These are phyloP conservation scores for Pseudochirops cupreus DNA, from an alignment of 2,797 vertebrate species.

Conservation along the genomic window DNA sequence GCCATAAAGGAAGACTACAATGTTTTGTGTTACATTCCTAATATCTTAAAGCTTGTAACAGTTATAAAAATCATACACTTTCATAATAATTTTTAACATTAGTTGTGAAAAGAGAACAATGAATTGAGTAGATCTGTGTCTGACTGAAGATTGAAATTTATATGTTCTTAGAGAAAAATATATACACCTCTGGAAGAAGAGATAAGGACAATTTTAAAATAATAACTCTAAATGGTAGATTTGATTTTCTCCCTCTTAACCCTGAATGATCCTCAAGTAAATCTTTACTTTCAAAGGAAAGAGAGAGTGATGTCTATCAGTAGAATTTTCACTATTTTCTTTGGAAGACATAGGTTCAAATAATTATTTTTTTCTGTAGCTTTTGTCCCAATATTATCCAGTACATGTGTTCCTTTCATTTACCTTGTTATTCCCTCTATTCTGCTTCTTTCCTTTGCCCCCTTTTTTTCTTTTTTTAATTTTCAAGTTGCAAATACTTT, in stretches of 20 bases:
- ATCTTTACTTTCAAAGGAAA: not conserved
- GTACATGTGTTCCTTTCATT: conserved; percentile 2
- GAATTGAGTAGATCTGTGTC: not conserved
- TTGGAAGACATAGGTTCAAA: not conserved
- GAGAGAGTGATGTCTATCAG: not conserved
- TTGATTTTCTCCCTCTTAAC: not conserved
- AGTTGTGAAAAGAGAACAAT: not conserved
- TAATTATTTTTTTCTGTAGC: conserved; percentile 31
- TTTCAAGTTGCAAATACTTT: conserved; percentile 47
- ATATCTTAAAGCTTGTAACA: not conserved
- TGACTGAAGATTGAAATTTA: conserved; percentile 1
- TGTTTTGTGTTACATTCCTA: not conserved
- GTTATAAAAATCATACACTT: not conserved
- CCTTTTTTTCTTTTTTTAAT: not conserved
- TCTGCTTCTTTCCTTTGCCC: conserved; percentile 21
- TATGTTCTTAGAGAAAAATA: conserved; percentile 4
- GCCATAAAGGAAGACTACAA: not conserved
- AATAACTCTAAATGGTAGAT: conserved; percentile 30
- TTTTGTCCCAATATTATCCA: conserved; percentile 20
- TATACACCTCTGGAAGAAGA: not conserved
- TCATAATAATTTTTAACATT: not conserved
- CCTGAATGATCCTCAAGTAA: not conserved
- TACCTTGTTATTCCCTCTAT: conserved; percentile 14
- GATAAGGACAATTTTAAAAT: not conserved
- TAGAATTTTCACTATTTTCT: not conserved